A percentile compares a stretch with the other conserved stretches of the same genome.
phyloP scores from a whole-genome alignment of 2,113 vertebrate genomes.

The Egretta garzetta region DNA sequence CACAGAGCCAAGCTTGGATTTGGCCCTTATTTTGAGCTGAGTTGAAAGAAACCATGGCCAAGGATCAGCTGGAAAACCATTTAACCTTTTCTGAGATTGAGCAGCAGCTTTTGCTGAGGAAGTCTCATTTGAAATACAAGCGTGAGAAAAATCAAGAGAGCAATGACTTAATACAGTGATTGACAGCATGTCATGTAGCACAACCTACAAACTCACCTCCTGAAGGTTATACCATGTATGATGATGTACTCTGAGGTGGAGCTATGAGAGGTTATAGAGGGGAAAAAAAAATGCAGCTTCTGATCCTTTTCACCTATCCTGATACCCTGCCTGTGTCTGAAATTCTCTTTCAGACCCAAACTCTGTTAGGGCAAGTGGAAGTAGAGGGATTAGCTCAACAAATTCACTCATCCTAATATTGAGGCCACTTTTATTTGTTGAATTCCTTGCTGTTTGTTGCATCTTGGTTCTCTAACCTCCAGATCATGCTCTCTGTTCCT shows the following conservation, averaged over 20 bases:
- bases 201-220: background rate
- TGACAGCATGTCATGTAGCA: background rate
- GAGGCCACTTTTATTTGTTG: background rate
- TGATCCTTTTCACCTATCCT: background rate
- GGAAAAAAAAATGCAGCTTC: background rate
- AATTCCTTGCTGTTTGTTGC: background rate
- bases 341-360: background rate
- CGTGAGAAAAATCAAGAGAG: background rate
- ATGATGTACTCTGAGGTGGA: background rate
- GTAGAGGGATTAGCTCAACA: background rate
- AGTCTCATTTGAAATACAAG: background rate
- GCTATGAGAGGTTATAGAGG: background rate
- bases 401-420: background rate
- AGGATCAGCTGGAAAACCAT: slow-evolving; percentile 48
- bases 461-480: background rate
- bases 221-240: background rate
- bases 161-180: background rate
- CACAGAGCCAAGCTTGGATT: background rate
- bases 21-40: slow-evolving; percentile 10
- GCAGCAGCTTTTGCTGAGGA: background rate
- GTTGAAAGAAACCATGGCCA: slow-evolving; percentile 14
- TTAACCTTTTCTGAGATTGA: slow-evolving; percentile 4
- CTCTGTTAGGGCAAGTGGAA: background rate
- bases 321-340: background rate
- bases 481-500: background rate